phyloP scores from a whole-genome alignment of 1,140 invertebrate genomes.

The Propsilocerus akamusi region DNA sequence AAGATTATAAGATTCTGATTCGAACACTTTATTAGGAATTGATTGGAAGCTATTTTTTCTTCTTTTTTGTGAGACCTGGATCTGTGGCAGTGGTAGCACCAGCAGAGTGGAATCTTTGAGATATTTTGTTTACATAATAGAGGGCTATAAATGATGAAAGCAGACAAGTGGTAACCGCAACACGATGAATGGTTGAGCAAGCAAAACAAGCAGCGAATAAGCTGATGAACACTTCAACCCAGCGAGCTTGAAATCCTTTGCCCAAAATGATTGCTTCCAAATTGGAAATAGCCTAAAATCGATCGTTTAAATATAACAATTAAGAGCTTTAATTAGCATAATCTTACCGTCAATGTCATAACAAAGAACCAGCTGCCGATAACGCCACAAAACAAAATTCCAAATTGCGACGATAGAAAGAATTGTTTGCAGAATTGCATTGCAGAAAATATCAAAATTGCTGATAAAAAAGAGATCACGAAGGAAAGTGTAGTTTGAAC shows the following conservation, averaged over 20 bases:
- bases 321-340: not conserved
- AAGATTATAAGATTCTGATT: too few species aligned
- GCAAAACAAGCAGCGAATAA: slow-evolving; percentile 15
- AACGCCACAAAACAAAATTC: slow-evolving; percentile 18
- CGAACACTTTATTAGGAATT: too few species aligned
- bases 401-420: slow-evolving; percentile 18
- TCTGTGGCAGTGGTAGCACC: not conserved
- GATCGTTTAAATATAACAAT: slow-evolving; percentile 7
- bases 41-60: slow-evolving; percentile 6
- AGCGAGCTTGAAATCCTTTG: slow-evolving; percentile 19
- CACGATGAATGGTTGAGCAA: slow-evolving; percentile 20
- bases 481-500: slow-evolving; percentile 2
- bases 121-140: slow-evolving; percentile 21
- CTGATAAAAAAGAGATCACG: not conserved
- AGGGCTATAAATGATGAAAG: slow-evolving; percentile 19
- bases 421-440: slow-evolving; percentile 19
- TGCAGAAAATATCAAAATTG: slow-evolving; percentile 5
- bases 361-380: slow-evolving; percentile 12
- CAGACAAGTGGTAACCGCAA: slow-evolving; percentile 22
- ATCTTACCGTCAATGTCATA: slow-evolving; percentile 9
- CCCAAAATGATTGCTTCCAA: slow-evolving; percentile 19
- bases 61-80: slow-evolving; percentile 1
- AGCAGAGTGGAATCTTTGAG: slow-evolving; percentile 16
- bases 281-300: slow-evolving; percentile 19
- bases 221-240: slow-evolving; percentile 21